phyloP scores from a whole-genome alignment of 1,140 invertebrate genomes.

The Capitella teleta region DNA sequence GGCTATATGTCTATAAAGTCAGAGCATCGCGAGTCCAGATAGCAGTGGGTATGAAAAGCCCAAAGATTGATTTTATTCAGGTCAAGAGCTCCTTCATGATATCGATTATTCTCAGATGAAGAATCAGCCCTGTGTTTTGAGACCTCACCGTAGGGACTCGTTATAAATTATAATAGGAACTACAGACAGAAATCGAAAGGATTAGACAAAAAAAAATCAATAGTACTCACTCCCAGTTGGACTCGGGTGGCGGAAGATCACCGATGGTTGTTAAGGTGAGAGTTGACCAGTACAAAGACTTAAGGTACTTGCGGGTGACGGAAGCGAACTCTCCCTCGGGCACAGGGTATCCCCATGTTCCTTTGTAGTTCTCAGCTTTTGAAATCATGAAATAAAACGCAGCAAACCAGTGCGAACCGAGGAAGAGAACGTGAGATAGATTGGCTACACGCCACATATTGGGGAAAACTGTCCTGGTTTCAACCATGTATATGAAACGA shows the following conservation, averaged over 20 bases:
- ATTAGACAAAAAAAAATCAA: background rate
- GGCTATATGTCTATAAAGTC: too few relatives aligned
- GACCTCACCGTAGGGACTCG: background rate
- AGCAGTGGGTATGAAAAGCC: too few relatives aligned
- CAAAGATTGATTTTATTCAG: too few relatives aligned
- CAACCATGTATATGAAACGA: constrained; percentile 89
- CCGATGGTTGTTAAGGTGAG: constrained; percentile 87
- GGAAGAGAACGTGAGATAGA: constrained; percentile 84
- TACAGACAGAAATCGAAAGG: too few relatives aligned
- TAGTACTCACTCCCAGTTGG: constrained; percentile 86
- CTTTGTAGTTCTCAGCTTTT: constrained; percentile 78
- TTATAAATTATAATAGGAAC: too few relatives aligned
- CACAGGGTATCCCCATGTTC: constrained; percentile 83
- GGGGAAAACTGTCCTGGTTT: constrained; percentile 85
- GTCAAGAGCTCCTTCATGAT: too few relatives aligned
- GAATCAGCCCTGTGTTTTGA: background rate
- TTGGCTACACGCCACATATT: constrained; percentile 93
- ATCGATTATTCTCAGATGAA: too few relatives aligned
- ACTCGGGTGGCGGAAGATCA: constrained; percentile 85
- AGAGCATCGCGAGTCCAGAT: too few relatives aligned
- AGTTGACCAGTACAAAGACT: constrained; percentile 91
- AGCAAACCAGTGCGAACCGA: constrained; percentile 92
- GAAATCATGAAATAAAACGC: constrained; percentile 93
- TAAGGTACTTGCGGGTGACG: constrained; percentile 80
- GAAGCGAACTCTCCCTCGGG: constrained; percentile 60